Evolutionary conservation across 2,888 invertebrate species (phyloP).

Genomic region (Azorinus chamasolen): DNA sequence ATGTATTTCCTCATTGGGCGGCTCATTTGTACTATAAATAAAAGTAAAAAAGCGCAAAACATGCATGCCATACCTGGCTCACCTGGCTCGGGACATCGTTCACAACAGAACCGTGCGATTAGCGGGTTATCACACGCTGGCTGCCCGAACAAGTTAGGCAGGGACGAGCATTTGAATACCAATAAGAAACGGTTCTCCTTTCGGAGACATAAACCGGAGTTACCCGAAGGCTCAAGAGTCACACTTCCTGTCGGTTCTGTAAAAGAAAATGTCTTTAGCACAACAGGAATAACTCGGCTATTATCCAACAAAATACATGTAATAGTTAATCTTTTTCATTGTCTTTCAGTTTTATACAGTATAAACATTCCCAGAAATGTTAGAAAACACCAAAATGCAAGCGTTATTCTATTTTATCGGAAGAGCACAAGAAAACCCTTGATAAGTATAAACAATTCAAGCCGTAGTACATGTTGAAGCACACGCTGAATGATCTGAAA

Average conservation of each 20-base stretch:
- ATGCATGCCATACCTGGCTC: slow-evolving; percentile 15
- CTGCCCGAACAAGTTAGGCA: slow-evolving; percentile 43
- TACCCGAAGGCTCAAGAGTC: slow-evolving; percentile 43
- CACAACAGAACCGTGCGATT: slow-evolving; percentile 52
- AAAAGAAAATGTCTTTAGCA: slow-evolving; percentile 9
- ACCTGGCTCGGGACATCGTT: slow-evolving; percentile 47
- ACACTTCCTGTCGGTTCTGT: slow-evolving; percentile 1
- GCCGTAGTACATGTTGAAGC: too few relatives aligned
- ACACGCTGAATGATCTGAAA: too few relatives aligned
- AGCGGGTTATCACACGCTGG: slow-evolving; percentile 56
- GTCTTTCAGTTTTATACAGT: too few relatives aligned
- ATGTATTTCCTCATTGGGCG: too few relatives aligned
- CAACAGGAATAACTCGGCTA: not conserved
- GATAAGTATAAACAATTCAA: too few relatives aligned
- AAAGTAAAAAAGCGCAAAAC: too few relatives aligned
- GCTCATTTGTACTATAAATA: too few relatives aligned
- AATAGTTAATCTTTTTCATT: not conserved
- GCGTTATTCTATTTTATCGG: too few relatives aligned
- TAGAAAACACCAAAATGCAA: too few relatives aligned
- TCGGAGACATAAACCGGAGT: slow-evolving; percentile 39
- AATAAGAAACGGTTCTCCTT: slow-evolving; percentile 37
- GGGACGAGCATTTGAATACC: slow-evolving; percentile 50
- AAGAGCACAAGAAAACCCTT: too few relatives aligned
- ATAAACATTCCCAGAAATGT: too few relatives aligned
- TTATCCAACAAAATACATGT: too few relatives aligned